Conservation (phyloP, 2,797 vertebrate genomes). For the Pempheris klunzingeri region DNA sequence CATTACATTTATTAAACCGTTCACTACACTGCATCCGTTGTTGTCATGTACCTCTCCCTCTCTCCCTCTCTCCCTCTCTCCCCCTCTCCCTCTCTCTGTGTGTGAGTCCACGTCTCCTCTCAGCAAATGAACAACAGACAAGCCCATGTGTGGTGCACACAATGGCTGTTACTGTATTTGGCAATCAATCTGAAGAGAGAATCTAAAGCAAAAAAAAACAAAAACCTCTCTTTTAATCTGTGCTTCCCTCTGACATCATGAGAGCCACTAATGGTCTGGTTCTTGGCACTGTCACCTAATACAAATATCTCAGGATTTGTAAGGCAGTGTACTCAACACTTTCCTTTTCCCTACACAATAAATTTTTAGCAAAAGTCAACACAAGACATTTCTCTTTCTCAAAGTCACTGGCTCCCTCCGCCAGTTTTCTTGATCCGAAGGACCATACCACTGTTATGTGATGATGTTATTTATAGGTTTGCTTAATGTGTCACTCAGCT, state of each 20-base stretch:
- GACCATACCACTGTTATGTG: conserved; percentile 5
- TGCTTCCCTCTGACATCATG: conserved; percentile 30
- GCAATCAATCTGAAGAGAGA: conserved; percentile 43
- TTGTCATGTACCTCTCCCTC: background rate
- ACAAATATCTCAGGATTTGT: conserved; percentile 42
- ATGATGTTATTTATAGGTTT: conserved; percentile 51
- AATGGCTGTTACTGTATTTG: conserved; percentile 48
- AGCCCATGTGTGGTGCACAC: conserved; percentile 25
- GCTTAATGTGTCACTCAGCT: conserved; percentile 51
- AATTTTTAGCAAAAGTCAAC: conserved; percentile 29
- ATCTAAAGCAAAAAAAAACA: conserved; percentile 26
- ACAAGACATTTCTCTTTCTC: conserved; percentile 4
- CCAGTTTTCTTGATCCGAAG: conserved; percentile 17
- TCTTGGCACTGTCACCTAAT: conserved; percentile 38
- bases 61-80: background rate
- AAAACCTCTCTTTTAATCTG: conserved; percentile 31
- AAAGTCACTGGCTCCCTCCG: conserved; percentile 18
- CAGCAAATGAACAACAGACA: conserved; percentile 44
- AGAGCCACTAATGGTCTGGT: conserved; percentile 38
- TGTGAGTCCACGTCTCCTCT: conserved; percentile 32
- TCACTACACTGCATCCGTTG: conserved; percentile 19
- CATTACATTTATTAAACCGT: conserved; percentile 58
- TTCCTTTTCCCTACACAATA: conserved; percentile 19
- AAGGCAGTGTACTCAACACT: background rate
- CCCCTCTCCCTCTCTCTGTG: background rate